Evolutionary conservation across 2,797 vertebrate genomes (phyloP).

Genomic region (Acanthurus tractus): DNA sequence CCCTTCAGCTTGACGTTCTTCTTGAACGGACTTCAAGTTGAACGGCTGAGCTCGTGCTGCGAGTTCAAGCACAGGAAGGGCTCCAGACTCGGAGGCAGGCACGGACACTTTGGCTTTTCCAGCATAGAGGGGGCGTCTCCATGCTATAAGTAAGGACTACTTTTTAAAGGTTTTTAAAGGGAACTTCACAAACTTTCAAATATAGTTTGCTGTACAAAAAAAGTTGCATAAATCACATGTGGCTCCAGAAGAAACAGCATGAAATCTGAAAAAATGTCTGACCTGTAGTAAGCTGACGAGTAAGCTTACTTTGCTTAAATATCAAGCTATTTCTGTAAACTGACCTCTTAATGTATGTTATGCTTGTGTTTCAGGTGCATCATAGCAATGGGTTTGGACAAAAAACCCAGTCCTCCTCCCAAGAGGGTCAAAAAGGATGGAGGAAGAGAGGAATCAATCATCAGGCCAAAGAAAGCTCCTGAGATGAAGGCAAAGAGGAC

Average conservation of each 20-base stretch:
- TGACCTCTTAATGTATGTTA: background rate
- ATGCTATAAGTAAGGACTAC: conserved; percentile 91
- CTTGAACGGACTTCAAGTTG: conserved; percentile 93
- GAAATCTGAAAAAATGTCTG: too few species aligned
- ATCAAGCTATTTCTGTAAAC: background rate
- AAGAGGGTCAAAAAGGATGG: conserved; percentile 75
- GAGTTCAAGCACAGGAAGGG: conserved; percentile 92
- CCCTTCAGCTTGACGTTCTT: conserved; percentile 98
- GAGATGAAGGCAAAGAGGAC: conserved; percentile 44
- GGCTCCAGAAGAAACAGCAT: too few species aligned
- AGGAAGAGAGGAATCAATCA: conserved; percentile 49
- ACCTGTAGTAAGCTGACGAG: too few species aligned
- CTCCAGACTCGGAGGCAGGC: conserved; percentile 87
- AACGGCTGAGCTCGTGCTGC: conserved; percentile 96
- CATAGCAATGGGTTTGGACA: conserved; percentile 92
- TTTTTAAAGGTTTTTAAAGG: too few species aligned
- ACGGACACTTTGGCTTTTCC: conserved; percentile 91
- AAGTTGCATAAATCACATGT: too few species aligned
- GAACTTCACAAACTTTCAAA: too few species aligned
- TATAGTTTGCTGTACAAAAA: background rate
- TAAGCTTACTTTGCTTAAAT: too few species aligned
- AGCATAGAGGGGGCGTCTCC: conserved; percentile 90
- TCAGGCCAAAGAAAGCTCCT: conserved; percentile 46
- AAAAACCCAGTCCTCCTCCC: conserved; percentile 87
- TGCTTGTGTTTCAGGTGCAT: conserved; percentile 87